phyloP scores from a whole-genome alignment of 2,797 vertebrate genomes.

The Sciurus carolinensis region DNA sequence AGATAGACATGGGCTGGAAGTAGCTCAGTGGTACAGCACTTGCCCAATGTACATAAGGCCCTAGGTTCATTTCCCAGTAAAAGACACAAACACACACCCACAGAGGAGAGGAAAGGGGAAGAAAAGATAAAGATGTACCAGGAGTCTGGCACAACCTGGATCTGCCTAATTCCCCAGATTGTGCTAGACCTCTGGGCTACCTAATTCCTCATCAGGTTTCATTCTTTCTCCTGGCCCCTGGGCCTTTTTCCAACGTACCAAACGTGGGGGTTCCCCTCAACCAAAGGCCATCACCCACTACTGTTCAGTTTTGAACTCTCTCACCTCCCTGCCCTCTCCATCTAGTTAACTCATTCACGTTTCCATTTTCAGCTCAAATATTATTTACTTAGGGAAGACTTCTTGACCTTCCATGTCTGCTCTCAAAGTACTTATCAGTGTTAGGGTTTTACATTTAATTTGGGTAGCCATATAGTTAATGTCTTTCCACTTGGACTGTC shows the following conservation, averaged over 20 bases:
- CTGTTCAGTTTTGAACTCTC: not conserved
- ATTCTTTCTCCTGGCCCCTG: not conserved
- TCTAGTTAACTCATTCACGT: not conserved
- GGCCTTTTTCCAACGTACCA: not conserved
- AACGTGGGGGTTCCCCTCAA: not conserved
- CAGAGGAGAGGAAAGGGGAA: no score
- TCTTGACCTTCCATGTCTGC: not conserved
- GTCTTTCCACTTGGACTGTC: not conserved
- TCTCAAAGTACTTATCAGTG: not conserved
- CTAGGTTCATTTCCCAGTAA: no score
- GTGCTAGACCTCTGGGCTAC: not conserved
- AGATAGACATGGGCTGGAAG: not conserved
- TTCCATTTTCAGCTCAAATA: slow-evolving; percentile 19
- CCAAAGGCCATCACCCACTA: not conserved
- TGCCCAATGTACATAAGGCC: no score
- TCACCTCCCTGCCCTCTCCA: not conserved
- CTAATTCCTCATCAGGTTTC: not conserved
- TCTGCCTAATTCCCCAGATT: not conserved
- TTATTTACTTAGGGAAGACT: not conserved
- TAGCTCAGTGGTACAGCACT: no score
- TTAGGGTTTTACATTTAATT: not conserved
- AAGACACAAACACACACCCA: no score
- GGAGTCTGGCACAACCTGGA: not conserved
- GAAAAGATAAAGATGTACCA: not conserved
- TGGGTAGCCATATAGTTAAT: not conserved